Evolutionary conservation across 1,140 invertebrate genomes (phyloP).

Genomic region (Eurytemora carolleeae): DNA sequence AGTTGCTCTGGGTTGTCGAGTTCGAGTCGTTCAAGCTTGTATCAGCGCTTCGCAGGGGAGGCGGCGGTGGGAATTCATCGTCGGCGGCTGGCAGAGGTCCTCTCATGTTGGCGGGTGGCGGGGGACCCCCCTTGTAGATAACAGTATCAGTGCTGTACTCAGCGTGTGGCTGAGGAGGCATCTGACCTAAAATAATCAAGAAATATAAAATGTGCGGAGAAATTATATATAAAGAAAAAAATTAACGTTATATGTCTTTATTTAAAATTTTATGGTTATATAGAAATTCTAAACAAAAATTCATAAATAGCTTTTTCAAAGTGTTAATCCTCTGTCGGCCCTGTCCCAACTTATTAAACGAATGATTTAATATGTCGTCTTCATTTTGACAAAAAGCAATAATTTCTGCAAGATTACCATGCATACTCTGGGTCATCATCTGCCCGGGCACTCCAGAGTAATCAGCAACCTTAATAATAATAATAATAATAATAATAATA

Average conservation of each 20-base stretch:
- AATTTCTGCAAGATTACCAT: not conserved
- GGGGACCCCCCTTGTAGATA: slow-evolving; percentile 9
- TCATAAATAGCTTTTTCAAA: too few species aligned
- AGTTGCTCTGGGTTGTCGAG: slow-evolving; percentile 32
- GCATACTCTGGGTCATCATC: not conserved
- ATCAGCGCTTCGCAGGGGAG: slow-evolving; percentile 9
- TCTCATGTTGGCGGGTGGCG: not conserved
- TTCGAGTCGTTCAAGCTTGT: slow-evolving; percentile 9
- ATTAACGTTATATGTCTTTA: too few species aligned
- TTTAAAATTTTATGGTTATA: too few species aligned
- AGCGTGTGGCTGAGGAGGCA: not conserved
- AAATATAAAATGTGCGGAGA: too few species aligned
- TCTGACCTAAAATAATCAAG: too few species aligned
- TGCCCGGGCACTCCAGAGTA: not conserved
- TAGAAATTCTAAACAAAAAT: too few species aligned
- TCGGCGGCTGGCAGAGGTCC: not conserved
- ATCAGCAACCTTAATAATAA: not conserved
- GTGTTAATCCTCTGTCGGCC: too few species aligned
- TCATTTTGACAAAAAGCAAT: too few species aligned
- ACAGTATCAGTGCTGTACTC: slow-evolving; percentile 12
- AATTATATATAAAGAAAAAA: too few species aligned
- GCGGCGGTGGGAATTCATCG: slow-evolving; percentile 11
- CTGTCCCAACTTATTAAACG: too few species aligned
- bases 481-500: too few species aligned
- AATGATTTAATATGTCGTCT: too few species aligned